Evolutionary conservation across 2,888 invertebrate species (phyloP), one percentile per base, ranked within the genome.

Genomic region (Zygaena filipendulae): DNA sequence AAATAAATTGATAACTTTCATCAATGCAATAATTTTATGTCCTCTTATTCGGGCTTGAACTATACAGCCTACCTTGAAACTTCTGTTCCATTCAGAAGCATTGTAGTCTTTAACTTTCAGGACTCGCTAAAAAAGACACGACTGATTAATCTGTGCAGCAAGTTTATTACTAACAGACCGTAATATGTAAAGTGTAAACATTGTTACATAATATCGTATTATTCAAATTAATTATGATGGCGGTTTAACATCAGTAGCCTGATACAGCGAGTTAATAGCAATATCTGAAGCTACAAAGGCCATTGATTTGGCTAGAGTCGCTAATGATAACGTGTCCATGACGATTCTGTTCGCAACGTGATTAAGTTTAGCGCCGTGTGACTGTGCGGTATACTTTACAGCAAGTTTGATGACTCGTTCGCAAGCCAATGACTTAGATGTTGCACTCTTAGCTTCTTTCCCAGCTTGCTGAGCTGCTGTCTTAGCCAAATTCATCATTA

Each of bases 401-500:
- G 77, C 79, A 20, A 75, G 43, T 44, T 77, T 77, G 10, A 68
- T 67, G 1, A 77, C 70, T 9, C 70, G 49, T 40, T 77, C 77
- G 33, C 74, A 68, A 2, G 72, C 70, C 13, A 74, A 42, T 4
- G 79, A 68, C 39, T 77, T 77, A 0, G 77, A 75, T 1, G 67
- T 49, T 2, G 79, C 79, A 43, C 61, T 69, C 40, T 67, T 77
- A 8, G 79, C 79, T 45, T 79, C 77, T 45, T 79, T 79, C 0
- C 77, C 77, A 13, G 77, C 79, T 48, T 79, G 77, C 36, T 79
- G 77, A 4, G 79, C 79, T 9, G 79, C 79, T 4, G 77, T 75
- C 35, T 71, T 77, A 0, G 79, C 79, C 29, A 79, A 55, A 48
- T 75, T 79, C 77, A 75, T 75, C 79, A 79, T 79, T 28, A 79